Evolutionary conservation across 1,140 invertebrate genomes (phyloP).

Genomic region (Neodiprion fabricii): DNA sequence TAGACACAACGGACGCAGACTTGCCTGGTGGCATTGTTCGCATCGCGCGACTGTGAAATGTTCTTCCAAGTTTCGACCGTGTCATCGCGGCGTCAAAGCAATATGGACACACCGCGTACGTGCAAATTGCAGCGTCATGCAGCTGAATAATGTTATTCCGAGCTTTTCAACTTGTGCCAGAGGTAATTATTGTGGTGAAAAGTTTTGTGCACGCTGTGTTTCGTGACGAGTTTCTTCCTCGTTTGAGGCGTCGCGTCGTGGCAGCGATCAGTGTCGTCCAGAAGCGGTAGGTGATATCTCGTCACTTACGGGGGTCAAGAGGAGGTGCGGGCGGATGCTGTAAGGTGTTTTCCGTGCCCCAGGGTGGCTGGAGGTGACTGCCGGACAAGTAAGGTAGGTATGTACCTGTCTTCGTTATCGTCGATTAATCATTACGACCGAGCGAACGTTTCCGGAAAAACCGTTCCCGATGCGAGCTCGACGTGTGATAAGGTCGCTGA

Average conservation of each 20-base stretch:
- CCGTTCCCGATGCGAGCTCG: background rate
- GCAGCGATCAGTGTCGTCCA: background rate
- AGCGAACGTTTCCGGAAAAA: background rate
- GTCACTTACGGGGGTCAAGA: background rate
- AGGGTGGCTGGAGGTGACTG: background rate
- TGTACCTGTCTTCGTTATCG: background rate
- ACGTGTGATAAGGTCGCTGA: background rate
- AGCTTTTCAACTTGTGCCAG: too few relatives aligned
- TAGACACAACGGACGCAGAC: background rate
- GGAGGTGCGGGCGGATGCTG: background rate
- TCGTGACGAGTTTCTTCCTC: background rate
- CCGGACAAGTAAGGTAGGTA: background rate
- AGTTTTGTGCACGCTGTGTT: background rate
- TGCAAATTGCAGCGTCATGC: too few relatives aligned
- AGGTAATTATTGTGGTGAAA: too few relatives aligned
- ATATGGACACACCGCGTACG: too few relatives aligned
- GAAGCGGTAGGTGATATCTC: too few relatives aligned
- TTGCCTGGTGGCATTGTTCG: background rate
- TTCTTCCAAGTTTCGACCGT: background rate
- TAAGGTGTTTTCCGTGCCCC: background rate
- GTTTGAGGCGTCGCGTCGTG: background rate
- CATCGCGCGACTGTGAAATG: background rate
- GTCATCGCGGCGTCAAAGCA: too few relatives aligned
- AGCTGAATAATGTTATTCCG: too few relatives aligned
- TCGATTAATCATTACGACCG: conserved; percentile 5